phyloP scores from a whole-genome alignment of 53 echinoderm and acorn worm genomes.

The Astropecten irregularis region DNA sequence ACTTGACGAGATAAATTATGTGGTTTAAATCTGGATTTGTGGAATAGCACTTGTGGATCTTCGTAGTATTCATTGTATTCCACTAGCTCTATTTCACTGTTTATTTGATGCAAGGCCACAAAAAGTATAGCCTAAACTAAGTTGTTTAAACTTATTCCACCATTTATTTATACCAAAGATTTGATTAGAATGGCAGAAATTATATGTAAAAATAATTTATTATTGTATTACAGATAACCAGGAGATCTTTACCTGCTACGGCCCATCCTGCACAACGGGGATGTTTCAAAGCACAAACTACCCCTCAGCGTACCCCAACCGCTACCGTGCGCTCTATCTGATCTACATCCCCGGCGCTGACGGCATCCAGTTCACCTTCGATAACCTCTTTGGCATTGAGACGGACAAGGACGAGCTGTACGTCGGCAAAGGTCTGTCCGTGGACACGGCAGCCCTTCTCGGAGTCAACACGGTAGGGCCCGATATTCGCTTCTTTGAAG shows the following conservation, averaged over 20 bases:
- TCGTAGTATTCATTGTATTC: too few relatives aligned
- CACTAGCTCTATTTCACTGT: too few relatives aligned
- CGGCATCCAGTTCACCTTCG: conserved; percentile 75
- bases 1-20: too few relatives aligned
- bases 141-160: too few relatives aligned
- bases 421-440: conserved; percentile 64
- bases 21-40: too few relatives aligned
- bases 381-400: conserved; percentile 67
- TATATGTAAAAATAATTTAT: too few relatives aligned
- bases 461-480: conserved; percentile 18
- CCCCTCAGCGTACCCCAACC: conserved; percentile 62
- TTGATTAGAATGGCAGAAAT: too few relatives aligned
- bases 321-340: conserved; percentile 75
- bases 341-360: conserved; percentile 79
- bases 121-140: too few relatives aligned
- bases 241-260: conserved; percentile 82
- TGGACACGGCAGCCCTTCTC: background rate
- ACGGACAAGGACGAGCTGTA: conserved; percentile 89
- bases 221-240: conserved; percentile 73
- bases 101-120: too few relatives aligned
- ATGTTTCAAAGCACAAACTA: conserved; percentile 63
- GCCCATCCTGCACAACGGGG: conserved; percentile 54
- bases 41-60: too few relatives aligned
- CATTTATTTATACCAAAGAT: too few relatives aligned
- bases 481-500: conserved; percentile 76